Evolutionary conservation across 2,113 vertebrate genomes (phyloP).

Genomic region (Nansenia antarctica): DNA sequence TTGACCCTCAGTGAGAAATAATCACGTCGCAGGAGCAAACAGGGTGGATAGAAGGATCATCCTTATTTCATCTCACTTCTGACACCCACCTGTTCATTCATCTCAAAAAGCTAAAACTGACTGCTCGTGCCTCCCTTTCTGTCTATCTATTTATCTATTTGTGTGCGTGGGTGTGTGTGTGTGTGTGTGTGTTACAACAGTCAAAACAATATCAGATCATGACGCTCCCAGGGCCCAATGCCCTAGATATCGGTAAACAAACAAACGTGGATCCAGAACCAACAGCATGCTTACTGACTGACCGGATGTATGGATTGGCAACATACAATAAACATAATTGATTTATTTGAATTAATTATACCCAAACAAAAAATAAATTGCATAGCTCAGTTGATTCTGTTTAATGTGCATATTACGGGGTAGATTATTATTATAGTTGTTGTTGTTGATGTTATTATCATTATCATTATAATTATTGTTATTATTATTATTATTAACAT

Average conservation of each 20-base stretch:
- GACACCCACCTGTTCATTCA: slow-evolving; percentile 61
- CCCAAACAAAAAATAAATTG: no score
- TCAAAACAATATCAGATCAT: slow-evolving; percentile 55
- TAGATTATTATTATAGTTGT: no score
- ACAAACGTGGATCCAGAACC: slow-evolving; percentile 37
- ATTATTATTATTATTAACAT: no score
- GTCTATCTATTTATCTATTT: background rate
- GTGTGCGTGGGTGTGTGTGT: background rate
- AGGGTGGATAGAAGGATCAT: slow-evolving; percentile 46
- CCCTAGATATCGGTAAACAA: slow-evolving; percentile 44
- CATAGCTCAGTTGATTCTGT: no score
- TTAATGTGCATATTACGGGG: no score
- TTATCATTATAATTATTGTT: no score
- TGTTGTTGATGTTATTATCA: no score
- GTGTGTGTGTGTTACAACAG: slow-evolving; percentile 20
- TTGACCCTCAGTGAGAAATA: slow-evolving; percentile 55
- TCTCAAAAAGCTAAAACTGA: slow-evolving; percentile 42
- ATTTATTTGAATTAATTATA: no score
- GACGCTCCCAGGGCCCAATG: slow-evolving; percentile 44
- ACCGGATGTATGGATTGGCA: background rate
- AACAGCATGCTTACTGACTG: slow-evolving; percentile 47
- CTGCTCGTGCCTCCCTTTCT: slow-evolving; percentile 21
- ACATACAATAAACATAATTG: no score
- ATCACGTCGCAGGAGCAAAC: slow-evolving; percentile 51
- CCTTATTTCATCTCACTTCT: slow-evolving; percentile 34